Base-by-base conservation (phyloP, 2,113 vertebrate genomes). In the Phyllostomus discolor region DNA sequence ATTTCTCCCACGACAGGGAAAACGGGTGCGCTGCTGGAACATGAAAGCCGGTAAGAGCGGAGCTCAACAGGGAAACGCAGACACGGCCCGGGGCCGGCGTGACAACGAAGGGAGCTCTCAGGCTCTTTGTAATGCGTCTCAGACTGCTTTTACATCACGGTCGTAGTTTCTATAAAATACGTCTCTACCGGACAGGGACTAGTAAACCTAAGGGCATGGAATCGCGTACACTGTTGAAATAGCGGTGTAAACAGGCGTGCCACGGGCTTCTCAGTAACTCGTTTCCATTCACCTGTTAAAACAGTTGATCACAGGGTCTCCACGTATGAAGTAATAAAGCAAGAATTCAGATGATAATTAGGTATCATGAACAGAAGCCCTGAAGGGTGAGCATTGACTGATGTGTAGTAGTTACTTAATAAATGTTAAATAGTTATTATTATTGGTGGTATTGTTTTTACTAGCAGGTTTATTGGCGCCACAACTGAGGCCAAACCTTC, bases 11-110 rank as follows among this genome's bases (percentile, higher is more conserved):
- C 48, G 66, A 67, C 33, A 79, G 82, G 62, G 62, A 83, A 90
- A 79, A 83, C 35, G 54, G 38, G 41, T 79, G 95, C 97, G 94
- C 85, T 92, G 79, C 86, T 95, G 89, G 43, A 95, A 91, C 19
- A 41, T 57, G 88, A 94, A 96, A 82, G 48, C 81, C 22, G 43
- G 52, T 69, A 28, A 94, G 72, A 78, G 24, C 24, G 0, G 12
- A 62, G 26, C 38, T 41, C 52, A 14, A 79, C 54, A 73, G 50
- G 91, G 72, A 89, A 46, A 91, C 46, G 41, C 88, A 97, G 94
- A 92, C 48, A 69, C 72, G 17, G 5, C 4, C 2, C 20, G 20
- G 54, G 12, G 22, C 43, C 62, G 52, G 52, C 52, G 38, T 10
- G 64, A 35, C 52, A 48, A 73, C 12, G 62, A 91, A 84, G 96